Evolutionary conservation across 2,797 vertebrate genomes (phyloP), one percentile per base, ranked within the genome.

Genomic region (Cygnus olor): DNA sequence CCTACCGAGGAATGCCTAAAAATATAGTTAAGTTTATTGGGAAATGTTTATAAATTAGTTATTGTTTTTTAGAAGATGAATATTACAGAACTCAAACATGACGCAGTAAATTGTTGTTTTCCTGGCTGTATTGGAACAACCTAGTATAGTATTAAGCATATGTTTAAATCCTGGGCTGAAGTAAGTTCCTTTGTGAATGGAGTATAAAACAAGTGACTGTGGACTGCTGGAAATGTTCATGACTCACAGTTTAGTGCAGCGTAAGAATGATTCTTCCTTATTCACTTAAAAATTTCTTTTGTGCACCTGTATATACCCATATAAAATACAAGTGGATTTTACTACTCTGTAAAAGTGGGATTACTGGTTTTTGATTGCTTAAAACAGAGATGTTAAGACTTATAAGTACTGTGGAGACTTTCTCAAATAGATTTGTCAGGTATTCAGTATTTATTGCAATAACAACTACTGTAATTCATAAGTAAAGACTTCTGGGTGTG

Each of bases 241-340:
- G 79, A 89, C 27, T 89, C 72, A 79, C 24, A 80, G 57, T 63
- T 91, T 45, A 63, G 44, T 76, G 73, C 42, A 93, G 17, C 1
- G 3, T 74, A 28, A 89, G 60, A 85, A 44, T 40, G 30, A 32
- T 83, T 88, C 53, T 91, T 40, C 25, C 49, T 73, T 72, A 40
- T 28, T 72, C 16, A 63, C 24, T 61, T 85, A 56, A 58, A 91
- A 81, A 56, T 80, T 56, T 84, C 2, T 79, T 88, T 79, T 82
- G 25, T 79, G 20, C 25, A 38, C 58, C 11, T 51, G 11, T 81
- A 36, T 90, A 14, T 84, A 44, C 3, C 3, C 6, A 2, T 68
- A 78, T 73, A 20, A 70, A 89, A 69, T n/a, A 34, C 45, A 24
- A 94, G 20, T 76, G 21, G 73, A 45, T 92, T 94, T 92, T 84